These are phyloP conservation scores for Patella pellucida DNA, from an alignment of 2,888 invertebrate species.

Conservation along the genomic window DNA sequence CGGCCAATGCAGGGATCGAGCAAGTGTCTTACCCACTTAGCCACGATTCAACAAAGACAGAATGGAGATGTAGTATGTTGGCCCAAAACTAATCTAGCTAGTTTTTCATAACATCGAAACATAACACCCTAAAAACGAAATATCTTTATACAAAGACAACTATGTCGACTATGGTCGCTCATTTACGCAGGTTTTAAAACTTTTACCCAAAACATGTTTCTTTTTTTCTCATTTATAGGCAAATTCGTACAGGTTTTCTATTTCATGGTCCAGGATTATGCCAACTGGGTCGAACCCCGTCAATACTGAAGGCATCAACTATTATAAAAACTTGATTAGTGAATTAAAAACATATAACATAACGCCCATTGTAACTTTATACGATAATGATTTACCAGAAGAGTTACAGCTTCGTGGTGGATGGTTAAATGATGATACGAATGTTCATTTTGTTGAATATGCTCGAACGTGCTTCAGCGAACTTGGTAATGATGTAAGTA, in stretches of 20 bases:
- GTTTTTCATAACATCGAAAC: too few relatives aligned
- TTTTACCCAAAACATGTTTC: not conserved
- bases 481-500: constrained; percentile 65
- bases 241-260: constrained; percentile 65
- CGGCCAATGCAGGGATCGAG: too few relatives aligned
- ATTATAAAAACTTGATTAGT: constrained; percentile 83
- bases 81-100: too few relatives aligned
- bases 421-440: constrained; percentile 61
- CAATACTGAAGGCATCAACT: constrained; percentile 81
- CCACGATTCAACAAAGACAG: too few relatives aligned
- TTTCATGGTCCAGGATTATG: constrained; percentile 82
- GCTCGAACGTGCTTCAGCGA: constrained; percentile 65
- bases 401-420: constrained; percentile 70
- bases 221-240: constrained; percentile 35
- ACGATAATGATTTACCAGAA: constrained; percentile 69
- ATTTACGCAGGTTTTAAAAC: not conserved
- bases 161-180: too few relatives aligned
- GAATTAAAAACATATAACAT: constrained; percentile 77
- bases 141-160: too few relatives aligned
- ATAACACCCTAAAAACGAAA: too few relatives aligned
- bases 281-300: constrained; percentile 73
- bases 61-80: too few relatives aligned
- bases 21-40: too few relatives aligned
- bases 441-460: constrained; percentile 65
- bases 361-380: constrained; percentile 75